Conservation (phyloP, 2,797 vertebrate genomes). For the Pangasius macronema region DNA sequence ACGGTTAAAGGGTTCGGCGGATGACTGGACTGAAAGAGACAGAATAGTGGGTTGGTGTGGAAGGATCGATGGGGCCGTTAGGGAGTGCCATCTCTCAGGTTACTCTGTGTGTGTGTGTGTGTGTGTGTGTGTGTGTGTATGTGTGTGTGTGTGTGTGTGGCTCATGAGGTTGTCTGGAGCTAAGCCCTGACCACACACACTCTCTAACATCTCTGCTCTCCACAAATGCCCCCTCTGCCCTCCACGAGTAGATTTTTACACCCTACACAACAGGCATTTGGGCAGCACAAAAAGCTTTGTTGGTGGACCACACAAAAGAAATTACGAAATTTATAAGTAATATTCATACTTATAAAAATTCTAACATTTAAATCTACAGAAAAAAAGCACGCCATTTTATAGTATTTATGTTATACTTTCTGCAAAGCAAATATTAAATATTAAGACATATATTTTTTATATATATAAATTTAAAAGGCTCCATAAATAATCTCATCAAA, state of each 20-base stretch:
- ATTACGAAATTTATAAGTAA: neutral
- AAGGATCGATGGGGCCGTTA: conserved; percentile 57
- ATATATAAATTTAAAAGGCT: neutral
- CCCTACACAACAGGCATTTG: neutral
- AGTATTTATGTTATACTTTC: neutral
- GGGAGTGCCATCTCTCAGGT: conserved; percentile 61
- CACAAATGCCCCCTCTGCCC: conserved; percentile 19
- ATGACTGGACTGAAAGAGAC: conserved; percentile 21
- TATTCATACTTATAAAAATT: neutral
- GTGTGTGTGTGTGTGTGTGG: conserved; percentile 31
- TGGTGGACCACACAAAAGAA: neutral
- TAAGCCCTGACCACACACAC: conserved; percentile 56
- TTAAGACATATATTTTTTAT: neutral
- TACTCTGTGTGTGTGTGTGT: conserved; percentile 49
- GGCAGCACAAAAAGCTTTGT: neutral
- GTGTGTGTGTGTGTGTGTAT: conserved; percentile 33
- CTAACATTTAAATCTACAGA: neutral
- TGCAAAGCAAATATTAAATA: neutral
- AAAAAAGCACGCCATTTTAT: neutral
- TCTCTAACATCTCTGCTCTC: conserved; percentile 19
- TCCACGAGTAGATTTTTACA: conserved; percentile 7
- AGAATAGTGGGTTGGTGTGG: conserved; percentile 42
- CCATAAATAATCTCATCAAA: neutral
- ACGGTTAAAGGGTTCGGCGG: neutral
- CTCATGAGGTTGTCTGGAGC: conserved; percentile 55